Percentiles rank a stretch among this genome's conserved stretches.
Conservation (phyloP, 2,888 invertebrate species). For the Diarsia dahlii region DNA sequence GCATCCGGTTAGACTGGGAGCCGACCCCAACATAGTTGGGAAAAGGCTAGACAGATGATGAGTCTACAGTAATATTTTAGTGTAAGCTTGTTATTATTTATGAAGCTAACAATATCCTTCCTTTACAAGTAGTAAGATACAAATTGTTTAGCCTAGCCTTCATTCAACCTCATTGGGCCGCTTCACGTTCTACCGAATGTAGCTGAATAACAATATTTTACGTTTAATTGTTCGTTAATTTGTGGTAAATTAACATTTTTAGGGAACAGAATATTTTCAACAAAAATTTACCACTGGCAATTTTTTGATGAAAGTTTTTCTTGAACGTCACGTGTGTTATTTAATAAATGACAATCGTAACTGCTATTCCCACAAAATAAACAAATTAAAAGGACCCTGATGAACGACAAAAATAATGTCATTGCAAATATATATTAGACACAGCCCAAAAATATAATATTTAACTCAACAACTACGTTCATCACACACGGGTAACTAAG, state of each 20-base stretch:
- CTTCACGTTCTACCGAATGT: background rate
- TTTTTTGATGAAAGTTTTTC: too few species aligned
- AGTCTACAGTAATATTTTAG: too few species aligned
- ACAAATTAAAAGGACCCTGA: background rate
- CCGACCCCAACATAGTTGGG: too few species aligned
- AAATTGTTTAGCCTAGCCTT: background rate
- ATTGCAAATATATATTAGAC: background rate
- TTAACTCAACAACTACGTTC: background rate
- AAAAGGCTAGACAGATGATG: too few species aligned
- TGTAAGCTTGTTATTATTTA: too few species aligned
- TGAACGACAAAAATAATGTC: background rate
- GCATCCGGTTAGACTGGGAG: too few species aligned
- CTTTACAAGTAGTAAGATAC: background rate
- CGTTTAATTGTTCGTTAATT: background rate
- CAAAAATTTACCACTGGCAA: too few species aligned
- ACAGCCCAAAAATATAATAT: slow-evolving; percentile 15
- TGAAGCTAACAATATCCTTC: background rate
- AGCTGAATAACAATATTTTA: background rate
- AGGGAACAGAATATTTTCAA: background rate
- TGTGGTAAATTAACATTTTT: background rate
- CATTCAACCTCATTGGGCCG: background rate
- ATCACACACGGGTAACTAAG: slow-evolving; percentile 42
- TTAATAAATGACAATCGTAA: background rate
- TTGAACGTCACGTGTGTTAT: too few species aligned
- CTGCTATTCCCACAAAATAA: background rate